These are phyloP conservation scores for Nipponacmea schrenckii DNA, from an alignment of 2,888 invertebrate genomes.

Conservation along the genomic window DNA sequence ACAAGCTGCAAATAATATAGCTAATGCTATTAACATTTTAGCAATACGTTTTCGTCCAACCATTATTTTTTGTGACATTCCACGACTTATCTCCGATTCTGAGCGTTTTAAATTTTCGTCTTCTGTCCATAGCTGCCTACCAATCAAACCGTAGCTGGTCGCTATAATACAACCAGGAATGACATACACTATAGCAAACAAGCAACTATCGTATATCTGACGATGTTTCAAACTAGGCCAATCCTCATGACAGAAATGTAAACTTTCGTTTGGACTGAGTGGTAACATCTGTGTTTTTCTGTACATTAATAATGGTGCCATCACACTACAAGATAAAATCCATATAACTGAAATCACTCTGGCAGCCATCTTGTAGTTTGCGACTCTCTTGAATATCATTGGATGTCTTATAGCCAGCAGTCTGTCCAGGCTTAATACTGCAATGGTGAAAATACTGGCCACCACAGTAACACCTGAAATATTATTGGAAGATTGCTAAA, in stretches of 20 bases:
- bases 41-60: constrained; percentile 80
- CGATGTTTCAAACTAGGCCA: constrained; percentile 72
- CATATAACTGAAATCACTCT: constrained; percentile 75
- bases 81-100: constrained; percentile 48
- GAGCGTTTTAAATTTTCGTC: constrained; percentile 48
- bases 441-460: constrained; percentile 83
- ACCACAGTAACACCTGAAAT: constrained; percentile 74
- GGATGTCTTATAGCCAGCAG: constrained; percentile 78
- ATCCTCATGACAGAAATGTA: constrained; percentile 75
- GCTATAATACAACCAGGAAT: constrained; percentile 75
- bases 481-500: too few relatives aligned
- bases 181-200: constrained; percentile 81
- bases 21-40: constrained; percentile 79
- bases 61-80: constrained; percentile 64
- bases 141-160: constrained; percentile 61
- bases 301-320: constrained; percentile 76
- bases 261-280: constrained; percentile 43
- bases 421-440: constrained; percentile 82
- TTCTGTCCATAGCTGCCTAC: constrained; percentile 70
- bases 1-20: constrained; percentile 80
- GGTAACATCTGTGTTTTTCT: constrained; percentile 54
- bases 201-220: constrained; percentile 76
- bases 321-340: constrained; percentile 76
- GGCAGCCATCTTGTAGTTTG: constrained; percentile 76
- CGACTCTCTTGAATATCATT: constrained; percentile 78